These are phyloP conservation scores for Phthorimaea operculella DNA, from an alignment of 1,140 invertebrate genomes.

Conservation along the genomic window DNA sequence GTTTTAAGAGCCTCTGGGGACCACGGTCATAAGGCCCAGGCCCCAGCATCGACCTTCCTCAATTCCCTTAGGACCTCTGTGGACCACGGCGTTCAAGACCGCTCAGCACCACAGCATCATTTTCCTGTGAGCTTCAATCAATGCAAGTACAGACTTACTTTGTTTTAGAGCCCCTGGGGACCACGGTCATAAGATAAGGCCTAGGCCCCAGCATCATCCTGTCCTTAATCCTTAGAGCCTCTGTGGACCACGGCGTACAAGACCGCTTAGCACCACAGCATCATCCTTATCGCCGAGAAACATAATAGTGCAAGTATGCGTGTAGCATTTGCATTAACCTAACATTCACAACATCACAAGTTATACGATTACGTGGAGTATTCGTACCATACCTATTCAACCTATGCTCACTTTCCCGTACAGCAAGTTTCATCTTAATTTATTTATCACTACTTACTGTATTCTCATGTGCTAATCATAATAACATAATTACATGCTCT, in stretches of 20 bases:
- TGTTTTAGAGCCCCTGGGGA: slow-evolving; percentile 10
- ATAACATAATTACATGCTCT: no score
- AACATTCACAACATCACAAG: no score
- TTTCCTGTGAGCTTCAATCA: neutral
- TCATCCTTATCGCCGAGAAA: neutral
- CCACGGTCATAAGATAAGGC: slow-evolving; percentile 8
- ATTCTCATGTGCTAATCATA: no score
- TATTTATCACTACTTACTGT: no score
- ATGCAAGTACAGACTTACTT: neutral
- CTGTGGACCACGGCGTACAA: slow-evolving; percentile 3
- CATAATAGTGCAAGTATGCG: no score
- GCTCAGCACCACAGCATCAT: slow-evolving; percentile 5
- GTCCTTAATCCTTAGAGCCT: neutral
- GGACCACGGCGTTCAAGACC: neutral
- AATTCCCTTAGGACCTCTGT: neutral
- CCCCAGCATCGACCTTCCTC: neutral
- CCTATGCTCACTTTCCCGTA: no score
- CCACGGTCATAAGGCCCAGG: no score
- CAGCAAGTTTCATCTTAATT: no score
- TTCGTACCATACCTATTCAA: no score
- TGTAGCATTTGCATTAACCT: no score
- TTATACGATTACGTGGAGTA: no score
- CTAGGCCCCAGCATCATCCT: slow-evolving; percentile 4
- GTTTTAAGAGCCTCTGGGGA: no score
- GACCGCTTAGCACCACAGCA: slow-evolving; percentile 3